Percentiles rank a stretch among this genome's conserved stretches.
These are phyloP conservation scores for Nephrotoma flavescens DNA, from an alignment of 2,888 invertebrate genomes.

Conservation along the genomic window DNA sequence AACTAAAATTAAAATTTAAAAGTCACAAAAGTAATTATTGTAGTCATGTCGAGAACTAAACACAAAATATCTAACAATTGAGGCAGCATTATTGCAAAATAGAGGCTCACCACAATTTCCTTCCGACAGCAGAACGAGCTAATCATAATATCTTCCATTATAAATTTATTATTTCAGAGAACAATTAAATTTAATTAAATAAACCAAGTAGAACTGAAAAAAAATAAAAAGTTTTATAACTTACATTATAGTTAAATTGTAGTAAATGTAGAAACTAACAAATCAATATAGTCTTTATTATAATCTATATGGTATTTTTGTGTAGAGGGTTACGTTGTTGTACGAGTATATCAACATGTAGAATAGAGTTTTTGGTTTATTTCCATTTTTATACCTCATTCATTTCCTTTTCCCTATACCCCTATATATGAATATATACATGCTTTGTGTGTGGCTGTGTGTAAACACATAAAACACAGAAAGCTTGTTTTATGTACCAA, in stretches of 20 bases:
- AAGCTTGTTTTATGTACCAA: not conserved
- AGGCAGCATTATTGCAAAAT: too few species aligned
- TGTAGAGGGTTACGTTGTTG: not conserved
- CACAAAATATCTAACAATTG: too few species aligned
- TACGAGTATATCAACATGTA: not conserved
- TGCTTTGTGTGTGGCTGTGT: not conserved
- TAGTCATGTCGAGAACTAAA: too few species aligned
- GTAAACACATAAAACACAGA: not conserved
- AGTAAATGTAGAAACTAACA: not conserved
- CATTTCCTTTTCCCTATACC: not conserved
- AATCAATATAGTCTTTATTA: not conserved
- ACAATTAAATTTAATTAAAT: not conserved
- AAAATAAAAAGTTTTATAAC: not conserved
- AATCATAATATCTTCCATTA: not conserved
- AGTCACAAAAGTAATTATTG: too few species aligned
- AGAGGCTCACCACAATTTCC: not conserved
- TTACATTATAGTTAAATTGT: not conserved
- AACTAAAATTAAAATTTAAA: too few species aligned
- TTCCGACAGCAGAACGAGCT: not conserved
- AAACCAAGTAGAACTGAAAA: not conserved
- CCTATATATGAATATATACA: not conserved
- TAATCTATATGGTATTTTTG: not conserved
- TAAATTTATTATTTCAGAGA: not conserved
- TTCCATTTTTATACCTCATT: not conserved
- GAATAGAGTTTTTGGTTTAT: not conserved